Percentiles rank a stretch among this genome's conserved stretches.
Conservation (phyloP, 2,888 invertebrate species). For the Macropis europaea region DNA sequence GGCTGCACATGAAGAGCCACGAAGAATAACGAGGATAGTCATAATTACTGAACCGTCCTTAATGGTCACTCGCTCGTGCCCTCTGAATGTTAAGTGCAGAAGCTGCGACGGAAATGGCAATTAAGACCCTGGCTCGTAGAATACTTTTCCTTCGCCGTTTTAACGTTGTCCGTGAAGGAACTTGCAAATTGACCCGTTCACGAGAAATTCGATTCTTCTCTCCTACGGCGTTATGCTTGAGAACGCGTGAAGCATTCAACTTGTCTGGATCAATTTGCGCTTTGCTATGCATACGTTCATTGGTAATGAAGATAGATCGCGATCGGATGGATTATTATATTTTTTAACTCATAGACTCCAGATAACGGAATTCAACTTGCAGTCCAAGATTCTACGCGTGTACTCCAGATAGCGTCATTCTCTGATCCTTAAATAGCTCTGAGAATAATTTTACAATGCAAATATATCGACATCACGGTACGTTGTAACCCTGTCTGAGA, state of each 20-base stretch:
- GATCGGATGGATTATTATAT: no score
- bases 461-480: not conserved
- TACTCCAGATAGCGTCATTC: not conserved
- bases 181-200: not conserved
- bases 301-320: no score
- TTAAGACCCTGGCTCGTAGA: conserved; percentile 29
- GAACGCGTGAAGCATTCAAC: not conserved
- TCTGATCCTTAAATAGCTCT: not conserved
- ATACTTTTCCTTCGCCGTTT: conserved; percentile 23
- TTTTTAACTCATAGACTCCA: no score
- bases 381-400: no score
- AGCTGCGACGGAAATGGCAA: conserved; percentile 34
- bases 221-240: not conserved
- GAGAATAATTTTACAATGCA: not conserved
- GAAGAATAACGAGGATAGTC: conserved; percentile 34
- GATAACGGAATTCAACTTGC: no score
- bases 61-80: conserved; percentile 12
- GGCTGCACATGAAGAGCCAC: conserved; percentile 1
- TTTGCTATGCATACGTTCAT: no score
- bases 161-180: not conserved
- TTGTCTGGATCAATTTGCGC: no score
- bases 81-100: conserved; percentile 20
- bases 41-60: conserved; percentile 29
- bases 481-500: not conserved
- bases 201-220: conserved; percentile 4